Conservation (phyloP, 2,113 vertebrate genomes). For the Eidolon helvum region DNA sequence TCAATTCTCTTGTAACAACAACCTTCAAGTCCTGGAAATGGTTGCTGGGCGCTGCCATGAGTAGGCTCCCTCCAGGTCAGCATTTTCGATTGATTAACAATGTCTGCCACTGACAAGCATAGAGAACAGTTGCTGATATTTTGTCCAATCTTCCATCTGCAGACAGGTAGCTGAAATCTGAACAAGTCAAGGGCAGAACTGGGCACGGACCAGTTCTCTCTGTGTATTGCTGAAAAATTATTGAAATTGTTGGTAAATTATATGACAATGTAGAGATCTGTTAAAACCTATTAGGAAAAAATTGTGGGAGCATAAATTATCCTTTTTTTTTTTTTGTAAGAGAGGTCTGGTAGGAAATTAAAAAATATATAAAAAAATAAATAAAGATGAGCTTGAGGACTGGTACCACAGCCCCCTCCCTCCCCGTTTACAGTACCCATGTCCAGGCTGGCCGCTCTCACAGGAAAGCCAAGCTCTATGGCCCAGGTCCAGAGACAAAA, state of each 20-base stretch:
- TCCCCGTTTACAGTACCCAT: neutral
- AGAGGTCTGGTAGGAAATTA: neutral
- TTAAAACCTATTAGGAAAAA: neutral
- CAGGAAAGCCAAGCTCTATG: conserved; percentile 19
- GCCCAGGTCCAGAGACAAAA: conserved; percentile 57
- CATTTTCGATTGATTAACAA: neutral
- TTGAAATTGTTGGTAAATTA: neutral
- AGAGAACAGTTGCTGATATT: neutral
- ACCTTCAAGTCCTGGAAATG: neutral
- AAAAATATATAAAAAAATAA: neutral
- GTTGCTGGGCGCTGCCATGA: neutral
- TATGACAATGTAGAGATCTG: neutral
- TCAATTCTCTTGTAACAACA: neutral
- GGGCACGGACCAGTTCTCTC: neutral
- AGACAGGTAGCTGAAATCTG: neutral
- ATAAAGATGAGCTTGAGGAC: neutral
- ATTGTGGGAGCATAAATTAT: neutral
- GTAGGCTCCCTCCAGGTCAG: neutral
- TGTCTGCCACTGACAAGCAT: neutral
- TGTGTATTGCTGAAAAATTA: neutral
- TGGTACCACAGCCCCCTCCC: neutral
- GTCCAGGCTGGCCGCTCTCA: neutral
- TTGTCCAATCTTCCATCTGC: neutral
- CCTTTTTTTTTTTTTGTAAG: neutral
- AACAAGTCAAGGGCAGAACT: neutral